These are phyloP conservation scores for Amphiprion percula DNA, from an alignment of 2,113 vertebrate genomes.

Conservation along the genomic window DNA sequence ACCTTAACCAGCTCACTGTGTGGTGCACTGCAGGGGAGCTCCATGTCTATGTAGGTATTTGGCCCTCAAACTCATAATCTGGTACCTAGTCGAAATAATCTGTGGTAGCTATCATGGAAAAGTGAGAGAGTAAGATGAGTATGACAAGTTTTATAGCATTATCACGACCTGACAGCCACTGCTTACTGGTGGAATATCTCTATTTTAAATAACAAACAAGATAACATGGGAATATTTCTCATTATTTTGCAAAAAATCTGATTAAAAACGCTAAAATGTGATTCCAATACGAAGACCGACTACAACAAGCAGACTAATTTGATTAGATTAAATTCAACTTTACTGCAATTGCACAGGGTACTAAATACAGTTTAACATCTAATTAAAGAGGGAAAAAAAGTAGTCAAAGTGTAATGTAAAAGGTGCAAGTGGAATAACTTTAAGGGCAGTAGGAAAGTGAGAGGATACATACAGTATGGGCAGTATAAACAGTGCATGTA, in stretches of 20 bases:
- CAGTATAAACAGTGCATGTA: no score
- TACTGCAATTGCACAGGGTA: no score
- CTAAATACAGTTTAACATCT: no score
- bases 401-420: no score
- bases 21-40: constrained; percentile 64
- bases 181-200: not conserved
- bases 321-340: no score
- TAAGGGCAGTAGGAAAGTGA: no score
- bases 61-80: constrained; percentile 51
- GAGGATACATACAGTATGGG: no score
- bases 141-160: not conserved
- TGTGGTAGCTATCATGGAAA: constrained; percentile 2
- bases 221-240: not conserved
- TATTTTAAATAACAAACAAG: not conserved
- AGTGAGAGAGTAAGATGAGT: not conserved
- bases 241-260: not conserved
- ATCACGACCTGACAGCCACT: not conserved
- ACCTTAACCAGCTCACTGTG: constrained; percentile 79
- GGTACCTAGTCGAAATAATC: constrained; percentile 37
- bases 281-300: not conserved
- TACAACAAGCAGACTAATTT: not conserved
- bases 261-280: not conserved
- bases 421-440: no score
- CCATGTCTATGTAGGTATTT: constrained; percentile 49
- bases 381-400: no score